Percentiles rank a stretch among this genome's conserved stretches.
These are phyloP conservation scores for Hippocampus kuda DNA, from an alignment of 2,797 vertebrate genomes.

Conservation along the genomic window DNA sequence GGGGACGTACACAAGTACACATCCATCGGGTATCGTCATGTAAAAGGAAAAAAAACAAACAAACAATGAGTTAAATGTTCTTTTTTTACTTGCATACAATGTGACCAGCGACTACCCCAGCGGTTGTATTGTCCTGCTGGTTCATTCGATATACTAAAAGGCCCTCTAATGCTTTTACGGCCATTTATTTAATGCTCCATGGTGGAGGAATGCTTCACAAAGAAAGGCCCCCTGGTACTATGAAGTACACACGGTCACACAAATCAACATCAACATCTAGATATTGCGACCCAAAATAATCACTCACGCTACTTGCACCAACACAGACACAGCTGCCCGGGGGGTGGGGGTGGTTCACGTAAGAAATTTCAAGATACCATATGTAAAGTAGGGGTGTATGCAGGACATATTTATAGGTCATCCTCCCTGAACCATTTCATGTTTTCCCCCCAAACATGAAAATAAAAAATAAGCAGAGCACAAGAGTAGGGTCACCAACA, in stretches of 20 bases:
- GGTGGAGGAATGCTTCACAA: constrained; percentile 34
- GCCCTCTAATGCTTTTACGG: constrained; percentile 47
- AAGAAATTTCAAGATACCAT: constrained; percentile 3
- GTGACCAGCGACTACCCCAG: constrained; percentile 21
- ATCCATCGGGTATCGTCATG: constrained; percentile 1
- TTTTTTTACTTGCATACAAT: constrained; percentile 18
- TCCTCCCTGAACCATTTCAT: too few species aligned
- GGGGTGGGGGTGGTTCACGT: background rate
- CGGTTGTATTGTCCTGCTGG: constrained; percentile 30
- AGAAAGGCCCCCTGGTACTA: constrained; percentile 26
- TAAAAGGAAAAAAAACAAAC: constrained; percentile 2
- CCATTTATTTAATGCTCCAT: constrained; percentile 52
- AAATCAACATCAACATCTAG: background rate
- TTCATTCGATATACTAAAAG: constrained; percentile 47
- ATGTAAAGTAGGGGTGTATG: background rate
- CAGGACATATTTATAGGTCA: background rate
- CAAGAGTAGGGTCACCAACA: too few species aligned
- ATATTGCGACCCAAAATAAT: constrained; percentile 8
- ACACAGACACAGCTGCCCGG: constrained; percentile 3
- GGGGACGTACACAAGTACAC: background rate
- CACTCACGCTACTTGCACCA: background rate
- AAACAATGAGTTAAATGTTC: constrained; percentile 7
- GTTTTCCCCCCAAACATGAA: too few species aligned
- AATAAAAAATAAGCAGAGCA: too few species aligned
- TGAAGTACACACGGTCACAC: background rate